phyloP scores from a whole-genome alignment of 2,888 invertebrate species.

The Clitarchus hookeri region DNA sequence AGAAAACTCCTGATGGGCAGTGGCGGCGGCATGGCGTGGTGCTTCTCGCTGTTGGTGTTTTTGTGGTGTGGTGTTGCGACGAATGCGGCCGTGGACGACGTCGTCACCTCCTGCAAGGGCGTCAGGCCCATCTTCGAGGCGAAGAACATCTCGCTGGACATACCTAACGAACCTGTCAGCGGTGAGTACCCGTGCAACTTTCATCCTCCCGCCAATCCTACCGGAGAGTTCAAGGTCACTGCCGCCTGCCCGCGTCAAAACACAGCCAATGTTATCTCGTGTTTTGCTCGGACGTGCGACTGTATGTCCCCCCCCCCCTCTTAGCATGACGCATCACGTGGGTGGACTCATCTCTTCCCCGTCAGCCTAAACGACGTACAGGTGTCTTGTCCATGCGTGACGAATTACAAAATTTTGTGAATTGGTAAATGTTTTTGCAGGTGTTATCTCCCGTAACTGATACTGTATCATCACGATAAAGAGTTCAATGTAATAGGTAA shows the following conservation, averaged over 20 bases:
- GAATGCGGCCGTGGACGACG: constrained; percentile 22
- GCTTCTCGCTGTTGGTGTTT: constrained; percentile 16
- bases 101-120: constrained; percentile 29
- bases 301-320: background rate
- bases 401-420: background rate
- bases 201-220: background rate
- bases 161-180: constrained; percentile 31
- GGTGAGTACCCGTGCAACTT: constrained; percentile 23
- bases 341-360: too few relatives aligned
- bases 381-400: background rate
- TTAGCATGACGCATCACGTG: too few relatives aligned
- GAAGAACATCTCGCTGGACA: constrained; percentile 30
- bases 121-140: constrained; percentile 32
- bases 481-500: background rate
- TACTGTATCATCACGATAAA: background rate
- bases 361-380: too few relatives aligned
- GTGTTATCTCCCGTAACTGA: background rate
- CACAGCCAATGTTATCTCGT: background rate
- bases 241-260: background rate
- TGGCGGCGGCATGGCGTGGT: constrained; percentile 20
- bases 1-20: background rate
- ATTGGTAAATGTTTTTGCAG: background rate
- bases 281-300: too few relatives aligned
- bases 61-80: constrained; percentile 18
- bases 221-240: background rate